Base-by-base conservation (phyloP, 2,888 invertebrate species). In the Phortica okadai region DNA sequence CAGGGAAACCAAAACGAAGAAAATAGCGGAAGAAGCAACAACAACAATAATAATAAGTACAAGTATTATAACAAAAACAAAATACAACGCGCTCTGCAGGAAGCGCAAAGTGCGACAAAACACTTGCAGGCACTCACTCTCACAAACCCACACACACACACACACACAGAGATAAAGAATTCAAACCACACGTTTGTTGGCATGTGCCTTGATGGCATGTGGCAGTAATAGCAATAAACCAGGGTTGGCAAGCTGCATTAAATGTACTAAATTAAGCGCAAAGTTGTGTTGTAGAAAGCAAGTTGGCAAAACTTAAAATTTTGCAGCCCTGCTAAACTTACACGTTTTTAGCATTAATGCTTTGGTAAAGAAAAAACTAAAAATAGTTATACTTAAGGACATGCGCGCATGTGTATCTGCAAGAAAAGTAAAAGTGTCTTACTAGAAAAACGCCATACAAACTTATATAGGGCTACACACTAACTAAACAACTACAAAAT, bases 231-330 rank as follows among this genome's bases (percentile, higher is more conserved):
- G 50, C 8, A 11, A 11, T 11, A 50, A 3, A 6, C 50, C 50
- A 50, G 50, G 8, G 50, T 5, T 11, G 33, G 33, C 33, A 33
- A 33, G 3, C 33, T 33, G 33, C 33, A 33, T 33, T 33, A 11
- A 44, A 54, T n/a, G 54, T n/a, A 62, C 21, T 11, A 10, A 25
- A 16, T 33, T 50, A 21, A 33, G 56, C 72, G 64, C 64, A 72
- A 59, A 76, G 64, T 72, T 72, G 56, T 25, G 41, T 72, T 73
- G 72, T 50, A 2, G n/a, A 72, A 54, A 59, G 14, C 69, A 64
- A 62, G 59, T 10, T 21, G 33, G 58, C 69, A 66, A 77, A 70
- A 45, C 62, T 75, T 54, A 2, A n/a, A 10, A 54, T 54, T 1
- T n/a, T 54, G 2, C 54, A 14, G 54, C 54, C 14, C 54, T n/a